Evolutionary conservation across 1,140 invertebrate species (phyloP), one percentile per base, ranked within the genome.

Genomic region (Drosophila rufa): DNA sequence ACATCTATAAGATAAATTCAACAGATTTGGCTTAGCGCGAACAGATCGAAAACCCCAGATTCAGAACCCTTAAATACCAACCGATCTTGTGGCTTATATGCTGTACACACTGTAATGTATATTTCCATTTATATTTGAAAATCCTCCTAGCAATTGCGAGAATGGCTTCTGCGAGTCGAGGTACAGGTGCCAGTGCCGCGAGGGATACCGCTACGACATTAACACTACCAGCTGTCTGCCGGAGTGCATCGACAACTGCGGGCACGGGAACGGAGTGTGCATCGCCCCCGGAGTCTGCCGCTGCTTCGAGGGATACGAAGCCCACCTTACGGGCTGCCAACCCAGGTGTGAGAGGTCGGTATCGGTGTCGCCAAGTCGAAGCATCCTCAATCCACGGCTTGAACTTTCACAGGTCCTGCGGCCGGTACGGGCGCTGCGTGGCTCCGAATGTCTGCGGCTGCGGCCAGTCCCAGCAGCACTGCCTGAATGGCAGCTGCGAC

Each of bases 141-240:
- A 59, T 55, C 12, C 17, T 45, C 33, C 11, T 14, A 92, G 91
- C 22, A 92, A 80, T 1, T 95, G 95, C 75, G 87, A 94, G 8
- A 95, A 96, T 77, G 94, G 94, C 0, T 91, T 93, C 22, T 96
- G 95, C 78, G 86, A 93, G 22, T 94, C 93, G 0, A 94, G 95
- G 1, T 93, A 95, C 25, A 93, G 89, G 9, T 96, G 95, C 80
- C 92, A 93, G 8, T 96, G 95, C 66, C 94, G 94, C 65, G 93
- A 94, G 42, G 95, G 95, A 40, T 95, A 95, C 74, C 94, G 94
- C 12, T 94, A 93, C n/a, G 89, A 93, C 48, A 12, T 43, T 2
- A 80, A 86, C n/a, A 92, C 80, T 2, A 83, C 80, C 59, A 93
- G 84, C n/a, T 93, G 92, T 25, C 46, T 92, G 38, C 91, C 91